phyloP scores from a whole-genome alignment of 2,888 invertebrate species.

The Aspidiotus destructor region DNA sequence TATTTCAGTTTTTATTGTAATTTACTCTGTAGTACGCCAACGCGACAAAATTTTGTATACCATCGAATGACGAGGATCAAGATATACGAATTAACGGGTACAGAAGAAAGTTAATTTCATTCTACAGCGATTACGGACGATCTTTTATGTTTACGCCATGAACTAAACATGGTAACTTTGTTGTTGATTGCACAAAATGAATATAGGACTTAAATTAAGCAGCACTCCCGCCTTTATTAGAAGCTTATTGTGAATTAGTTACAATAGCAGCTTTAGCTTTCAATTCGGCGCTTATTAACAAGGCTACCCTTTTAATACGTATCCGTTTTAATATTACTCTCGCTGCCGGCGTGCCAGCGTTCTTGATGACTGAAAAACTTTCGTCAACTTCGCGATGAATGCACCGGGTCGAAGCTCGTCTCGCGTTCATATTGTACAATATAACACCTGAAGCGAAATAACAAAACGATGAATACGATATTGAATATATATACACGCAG shows the following conservation, averaged over 20 bases:
- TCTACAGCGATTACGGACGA: constrained; percentile 25
- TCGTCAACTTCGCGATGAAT: constrained; percentile 12
- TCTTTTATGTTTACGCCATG: constrained; percentile 29
- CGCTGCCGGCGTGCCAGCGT: constrained; percentile 3
- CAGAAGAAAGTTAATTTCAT: constrained; percentile 32
- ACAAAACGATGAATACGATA: constrained; percentile 19
- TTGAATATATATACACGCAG: constrained; percentile 3
- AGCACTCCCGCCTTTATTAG: constrained; percentile 32
- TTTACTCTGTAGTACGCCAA: neutral
- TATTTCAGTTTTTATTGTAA: too few species aligned
- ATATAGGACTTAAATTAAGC: constrained; percentile 32
- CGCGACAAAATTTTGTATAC: neutral
- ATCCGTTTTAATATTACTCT: constrained; percentile 30
- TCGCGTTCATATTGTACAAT: neutral
- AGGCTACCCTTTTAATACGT: constrained; percentile 30
- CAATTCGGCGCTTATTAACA: constrained; percentile 31
- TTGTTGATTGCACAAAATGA: constrained; percentile 33
- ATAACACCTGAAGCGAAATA: constrained; percentile 15
- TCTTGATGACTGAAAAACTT: constrained; percentile 29
- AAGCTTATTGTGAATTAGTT: constrained; percentile 33
- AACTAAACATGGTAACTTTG: constrained; percentile 30
- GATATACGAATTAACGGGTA: constrained; percentile 25
- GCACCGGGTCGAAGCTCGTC: neutral
- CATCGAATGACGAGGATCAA: constrained; percentile 20
- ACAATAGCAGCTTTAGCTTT: constrained; percentile 35